These are phyloP conservation scores for Napeogenes sylphis DNA, from an alignment of 2,888 invertebrate genomes.

Conservation along the genomic window DNA sequence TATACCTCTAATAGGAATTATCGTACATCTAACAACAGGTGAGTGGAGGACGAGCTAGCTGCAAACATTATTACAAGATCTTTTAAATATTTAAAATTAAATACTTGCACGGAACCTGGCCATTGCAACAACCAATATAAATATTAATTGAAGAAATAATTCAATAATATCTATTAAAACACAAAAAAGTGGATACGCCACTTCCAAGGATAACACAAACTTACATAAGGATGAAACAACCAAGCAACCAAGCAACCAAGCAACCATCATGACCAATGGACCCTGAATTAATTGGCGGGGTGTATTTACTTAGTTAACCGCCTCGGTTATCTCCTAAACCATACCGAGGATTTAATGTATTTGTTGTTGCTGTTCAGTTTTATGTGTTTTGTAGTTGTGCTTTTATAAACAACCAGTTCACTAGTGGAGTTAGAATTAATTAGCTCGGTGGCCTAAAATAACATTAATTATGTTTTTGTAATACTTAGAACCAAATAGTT, in stretches of 20 bases:
- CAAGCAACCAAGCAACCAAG: conserved; percentile 52
- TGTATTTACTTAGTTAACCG: conserved; percentile 70
- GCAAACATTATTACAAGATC: too few species aligned
- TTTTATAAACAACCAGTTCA: conserved; percentile 20
- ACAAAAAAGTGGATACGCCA: too few species aligned
- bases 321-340: conserved; percentile 67
- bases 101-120: too few species aligned
- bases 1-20: not conserved
- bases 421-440: conserved; percentile 2
- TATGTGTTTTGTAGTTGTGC: conserved; percentile 28
- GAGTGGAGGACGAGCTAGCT: too few species aligned
- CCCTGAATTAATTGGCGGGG: conserved; percentile 71
- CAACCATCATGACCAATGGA: conserved; percentile 74
- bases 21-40: not conserved
- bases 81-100: too few species aligned
- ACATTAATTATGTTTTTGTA: too few species aligned
- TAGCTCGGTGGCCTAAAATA: not conserved
- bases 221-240: too few species aligned
- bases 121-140: too few species aligned
- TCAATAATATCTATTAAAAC: too few species aligned
- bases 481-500: too few species aligned
- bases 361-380: conserved; percentile 34
- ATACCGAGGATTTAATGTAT: conserved; percentile 54
- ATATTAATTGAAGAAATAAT: too few species aligned
- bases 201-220: too few species aligned